Conservation (phyloP, 1,140 invertebrate genomes). For the Choristoneura fumiferana region DNA sequence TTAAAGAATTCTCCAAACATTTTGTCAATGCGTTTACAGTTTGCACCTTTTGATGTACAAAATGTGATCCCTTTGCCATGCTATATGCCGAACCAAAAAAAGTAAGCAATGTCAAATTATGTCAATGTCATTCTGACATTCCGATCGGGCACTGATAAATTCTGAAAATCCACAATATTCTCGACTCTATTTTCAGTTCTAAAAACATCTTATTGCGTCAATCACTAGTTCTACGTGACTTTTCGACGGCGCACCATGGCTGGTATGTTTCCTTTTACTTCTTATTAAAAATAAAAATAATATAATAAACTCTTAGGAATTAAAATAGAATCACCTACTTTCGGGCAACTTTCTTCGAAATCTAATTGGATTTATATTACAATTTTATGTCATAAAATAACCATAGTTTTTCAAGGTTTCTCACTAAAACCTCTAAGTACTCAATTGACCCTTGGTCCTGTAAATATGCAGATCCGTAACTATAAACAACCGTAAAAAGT, state of each 20-base stretch:
- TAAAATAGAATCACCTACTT: too few species aligned
- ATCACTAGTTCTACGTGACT: constrained; percentile 54
- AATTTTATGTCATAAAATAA: too few species aligned
- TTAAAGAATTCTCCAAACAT: too few species aligned
- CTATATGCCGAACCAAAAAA: too few species aligned
- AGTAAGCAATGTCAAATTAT: neutral
- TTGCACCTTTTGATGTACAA: too few species aligned
- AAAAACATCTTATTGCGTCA: neutral
- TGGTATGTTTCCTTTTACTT: constrained; percentile 49
- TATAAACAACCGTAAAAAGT: constrained; percentile 20
- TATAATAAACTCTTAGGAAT: too few species aligned
- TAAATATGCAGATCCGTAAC: constrained; percentile 14
- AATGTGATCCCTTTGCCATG: too few species aligned
- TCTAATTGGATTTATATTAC: too few species aligned
- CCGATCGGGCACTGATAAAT: too few species aligned
- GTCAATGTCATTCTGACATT: constrained; percentile 12
- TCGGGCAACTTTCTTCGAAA: too few species aligned
- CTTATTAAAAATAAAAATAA: too few species aligned
- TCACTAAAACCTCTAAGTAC: neutral
- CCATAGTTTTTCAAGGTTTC: constrained; percentile 12
- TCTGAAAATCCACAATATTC: constrained; percentile 9
- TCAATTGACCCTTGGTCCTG: neutral
- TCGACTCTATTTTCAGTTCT: constrained; percentile 9
- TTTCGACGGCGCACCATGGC: constrained; percentile 46
- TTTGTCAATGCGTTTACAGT: too few species aligned